Base-by-base conservation (phyloP, 2,113 vertebrate species). In the Nipponia nippon region DNA sequence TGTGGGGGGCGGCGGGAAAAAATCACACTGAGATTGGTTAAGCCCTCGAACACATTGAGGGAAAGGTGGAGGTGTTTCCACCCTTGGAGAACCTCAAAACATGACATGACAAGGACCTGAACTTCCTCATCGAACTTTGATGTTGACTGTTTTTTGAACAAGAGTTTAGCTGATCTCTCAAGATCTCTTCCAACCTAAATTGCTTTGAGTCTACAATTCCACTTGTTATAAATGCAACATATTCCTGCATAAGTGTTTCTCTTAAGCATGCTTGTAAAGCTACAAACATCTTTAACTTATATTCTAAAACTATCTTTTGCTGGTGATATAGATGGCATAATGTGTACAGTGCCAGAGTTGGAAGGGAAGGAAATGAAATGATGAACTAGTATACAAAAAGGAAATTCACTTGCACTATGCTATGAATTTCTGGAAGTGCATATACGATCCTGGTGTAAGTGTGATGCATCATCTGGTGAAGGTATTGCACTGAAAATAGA, bases 391-490 rank as follows among this genome's bases (percentile, higher is more conserved):
- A 34, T 90, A 80, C 50, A 67, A 81, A 95, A 91, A 92, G 96
- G 94, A 97, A 96, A 95, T 87, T 94, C 87, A 92, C 83, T 97
- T 95, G 70, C 93, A 78, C 79, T 95, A 50, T 84, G 72, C 56
- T 91, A 25, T 97, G 97, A 97, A 97, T 97, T 95, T 97, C 95
- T 97, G 97, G 97, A 97, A 97, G 91, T 92, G 81, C 95, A 92
- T 87, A 88, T 92, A 86, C 0, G 1, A 38, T 94, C 29, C 75
- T 93, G 23, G 27, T 89, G 15, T 86, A 84, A 92, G 61, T 65
- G 55, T 75, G 92, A 89, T 97, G 83, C 67, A 95, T 96, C 93
- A 86, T 93, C 86, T 95, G 88, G 88, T 87, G 90, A 83, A 95
- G 92, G 79, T 96, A 94, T 81, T 91, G 75, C 53, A 16, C 91